Percentiles rank a stretch among this genome's conserved stretches.
Evolutionary conservation across 2,797 vertebrate genomes (phyloP).

Genomic region (Ctenochaetus hawaiiensis): DNA sequence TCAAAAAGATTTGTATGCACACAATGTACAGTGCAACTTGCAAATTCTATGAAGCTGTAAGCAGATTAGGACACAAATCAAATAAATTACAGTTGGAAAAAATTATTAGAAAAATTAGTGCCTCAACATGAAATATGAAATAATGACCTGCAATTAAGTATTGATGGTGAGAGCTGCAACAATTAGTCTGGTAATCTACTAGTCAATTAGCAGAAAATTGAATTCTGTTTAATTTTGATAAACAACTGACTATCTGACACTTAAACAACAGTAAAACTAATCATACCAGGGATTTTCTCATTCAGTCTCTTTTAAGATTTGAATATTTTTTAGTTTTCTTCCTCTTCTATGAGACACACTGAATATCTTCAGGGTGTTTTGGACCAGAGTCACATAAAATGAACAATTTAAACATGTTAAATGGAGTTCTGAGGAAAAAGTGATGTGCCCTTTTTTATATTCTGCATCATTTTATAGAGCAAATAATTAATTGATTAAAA

Average conservation of each 20-base stretch:
- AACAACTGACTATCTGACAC: neutral
- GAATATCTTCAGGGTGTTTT: too few species aligned
- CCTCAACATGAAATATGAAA: neutral
- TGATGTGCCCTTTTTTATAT: too few species aligned
- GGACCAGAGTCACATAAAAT: neutral
- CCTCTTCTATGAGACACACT: neutral
- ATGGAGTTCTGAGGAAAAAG: neutral
- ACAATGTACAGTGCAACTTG: neutral
- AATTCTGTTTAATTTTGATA: neutral
- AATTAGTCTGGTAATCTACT: neutral
- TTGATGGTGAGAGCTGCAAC: neutral
- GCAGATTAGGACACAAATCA: neutral
- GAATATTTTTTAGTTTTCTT: neutral
- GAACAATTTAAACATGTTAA: neutral
- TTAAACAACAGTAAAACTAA: too few species aligned
- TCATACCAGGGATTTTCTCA: neutral
- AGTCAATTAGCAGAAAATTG: neutral
- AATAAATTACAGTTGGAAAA: neutral
- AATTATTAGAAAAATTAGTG: neutral
- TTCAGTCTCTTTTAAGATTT: neutral
- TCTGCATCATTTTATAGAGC: neutral
- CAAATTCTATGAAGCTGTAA: neutral
- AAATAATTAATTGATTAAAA: neutral
- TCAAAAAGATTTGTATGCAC: neutral
- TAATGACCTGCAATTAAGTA: neutral